Base-by-base conservation (phyloP, 2,113 vertebrate species). In the Tenebrosternarchus preto region DNA sequence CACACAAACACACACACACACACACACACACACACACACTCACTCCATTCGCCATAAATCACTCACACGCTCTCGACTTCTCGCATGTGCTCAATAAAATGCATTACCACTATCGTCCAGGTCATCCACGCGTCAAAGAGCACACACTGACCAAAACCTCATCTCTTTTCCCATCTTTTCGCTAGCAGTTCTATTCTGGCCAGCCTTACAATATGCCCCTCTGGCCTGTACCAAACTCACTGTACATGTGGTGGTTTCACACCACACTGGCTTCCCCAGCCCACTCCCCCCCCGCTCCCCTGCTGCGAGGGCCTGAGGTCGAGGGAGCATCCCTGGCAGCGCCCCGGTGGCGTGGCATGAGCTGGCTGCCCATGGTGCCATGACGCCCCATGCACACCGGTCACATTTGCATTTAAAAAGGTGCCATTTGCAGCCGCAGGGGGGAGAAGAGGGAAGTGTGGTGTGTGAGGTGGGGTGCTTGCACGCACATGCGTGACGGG, bases 331-430 rank as follows among this genome's bases (percentile, higher is more conserved):
- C 56, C 39, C 27, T 72, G 72, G 43, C 50, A 22, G 61, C 69
- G 7, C 39, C 59, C 29, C 24, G 17, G 74, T 70, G 77, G 63
- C 79, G 59, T 43, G 77, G 81, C 80, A 67, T 56, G 5, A 70
- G 63, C 55, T 74, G 75, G 55, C 55, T 12, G 11, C 0, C 29
- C 60, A 43, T 36, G 36, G 63, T 68, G 46, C n/a, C n/a, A 57
- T 36, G 67, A 72, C 43, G 74, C 46, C 39, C 50, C 53, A 59
- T 64, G 55, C 68, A 33, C 76, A 59, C 24, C 59, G 5, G 56
- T 25, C 20, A 15, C 80, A 84, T 84, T 84, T 82, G 82, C 85
- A 86, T 84, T 86, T 81, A 79, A 84, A 84, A 86, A 86, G 82
- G 79, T 86, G 85, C 67, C 82, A 84, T 84, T 86, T 84, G 79